Evolutionary conservation across 2,888 invertebrate genomes (phyloP).

Genomic region (Volucella bombylans): DNA sequence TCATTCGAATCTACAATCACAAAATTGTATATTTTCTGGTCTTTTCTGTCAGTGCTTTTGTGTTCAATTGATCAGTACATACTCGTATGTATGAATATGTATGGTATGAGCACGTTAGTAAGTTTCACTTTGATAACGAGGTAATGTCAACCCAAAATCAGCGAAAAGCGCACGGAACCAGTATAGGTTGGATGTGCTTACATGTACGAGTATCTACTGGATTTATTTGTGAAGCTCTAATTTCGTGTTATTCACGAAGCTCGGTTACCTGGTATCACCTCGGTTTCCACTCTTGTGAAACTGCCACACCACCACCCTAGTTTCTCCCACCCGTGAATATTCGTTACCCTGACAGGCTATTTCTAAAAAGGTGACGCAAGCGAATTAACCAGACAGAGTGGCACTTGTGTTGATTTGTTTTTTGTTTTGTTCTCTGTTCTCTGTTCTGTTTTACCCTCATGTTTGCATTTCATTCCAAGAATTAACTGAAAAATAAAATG

Average conservation of each 20-base stretch:
- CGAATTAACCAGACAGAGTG: slow-evolving; percentile 66
- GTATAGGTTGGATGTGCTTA: neutral
- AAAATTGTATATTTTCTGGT: neutral
- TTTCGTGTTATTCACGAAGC: slow-evolving; percentile 53
- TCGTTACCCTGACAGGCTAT: slow-evolving; percentile 45
- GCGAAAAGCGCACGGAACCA: slow-evolving; percentile 1
- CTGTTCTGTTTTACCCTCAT: neutral
- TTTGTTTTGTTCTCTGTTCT: slow-evolving; percentile 2
- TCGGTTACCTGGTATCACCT: slow-evolving; percentile 36
- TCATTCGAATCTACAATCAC: slow-evolving; percentile 31
- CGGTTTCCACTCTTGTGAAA: neutral
- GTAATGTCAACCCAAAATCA: slow-evolving; percentile 54
- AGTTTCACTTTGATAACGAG: slow-evolving; percentile 36
- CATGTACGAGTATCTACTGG: slow-evolving; percentile 24
- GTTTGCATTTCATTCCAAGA: slow-evolving; percentile 43
- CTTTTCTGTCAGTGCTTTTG: no score
- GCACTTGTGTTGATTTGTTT: slow-evolving; percentile 49
- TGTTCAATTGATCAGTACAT: no score
- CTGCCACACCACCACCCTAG: neutral
- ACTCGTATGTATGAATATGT: neutral
- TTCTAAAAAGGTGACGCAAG: slow-evolving; percentile 66
- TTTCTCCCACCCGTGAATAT: slow-evolving; percentile 3
- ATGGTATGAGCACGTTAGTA: neutral
- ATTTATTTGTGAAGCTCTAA: slow-evolving; percentile 61
- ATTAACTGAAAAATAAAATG: slow-evolving; percentile 21